Conservation (phyloP, 2,113 vertebrate genomes). For the Trichechus manatus region DNA sequence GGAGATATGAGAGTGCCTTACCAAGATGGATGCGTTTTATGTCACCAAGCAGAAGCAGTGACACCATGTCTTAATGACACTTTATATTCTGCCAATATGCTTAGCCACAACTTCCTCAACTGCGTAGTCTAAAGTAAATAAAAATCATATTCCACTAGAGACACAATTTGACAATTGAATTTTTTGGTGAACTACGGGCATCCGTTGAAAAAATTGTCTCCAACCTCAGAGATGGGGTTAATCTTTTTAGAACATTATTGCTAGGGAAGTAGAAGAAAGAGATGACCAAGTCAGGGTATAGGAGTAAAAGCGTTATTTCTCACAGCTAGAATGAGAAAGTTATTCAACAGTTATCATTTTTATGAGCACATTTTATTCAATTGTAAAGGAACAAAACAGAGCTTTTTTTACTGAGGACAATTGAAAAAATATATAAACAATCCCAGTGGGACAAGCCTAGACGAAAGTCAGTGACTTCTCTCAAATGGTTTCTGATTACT, state of each 20-base stretch:
- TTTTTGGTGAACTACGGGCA: constrained; percentile 76
- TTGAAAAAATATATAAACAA: constrained; percentile 53
- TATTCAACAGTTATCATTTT: constrained; percentile 9
- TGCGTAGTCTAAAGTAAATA: constrained; percentile 74
- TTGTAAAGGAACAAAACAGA: constrained; percentile 5
- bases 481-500: neutral
- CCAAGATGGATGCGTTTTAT: constrained; percentile 62
- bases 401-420: constrained; percentile 69
- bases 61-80: constrained; percentile 46
- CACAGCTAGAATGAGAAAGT: neutral
- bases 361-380: constrained; percentile 30
- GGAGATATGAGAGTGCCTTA: constrained; percentile 71
- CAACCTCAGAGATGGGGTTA: constrained; percentile 72
- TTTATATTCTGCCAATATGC: constrained; percentile 66
- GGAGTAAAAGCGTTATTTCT: constrained; percentile 32
- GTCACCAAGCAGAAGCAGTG: constrained; percentile 53
- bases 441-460: neutral
- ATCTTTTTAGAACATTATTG: constrained; percentile 75
- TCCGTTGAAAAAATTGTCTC: constrained; percentile 78
- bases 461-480: neutral
- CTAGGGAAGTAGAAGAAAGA: constrained; percentile 55
- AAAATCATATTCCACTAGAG: constrained; percentile 77
- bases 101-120: constrained; percentile 65
- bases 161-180: constrained; percentile 77
- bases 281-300: constrained; percentile 16